A percentile compares a stretch with the other conserved stretches of the same genome.
Conservation (phyloP, 2,113 vertebrate genomes). For the Onychostruthus taczanowskii region DNA sequence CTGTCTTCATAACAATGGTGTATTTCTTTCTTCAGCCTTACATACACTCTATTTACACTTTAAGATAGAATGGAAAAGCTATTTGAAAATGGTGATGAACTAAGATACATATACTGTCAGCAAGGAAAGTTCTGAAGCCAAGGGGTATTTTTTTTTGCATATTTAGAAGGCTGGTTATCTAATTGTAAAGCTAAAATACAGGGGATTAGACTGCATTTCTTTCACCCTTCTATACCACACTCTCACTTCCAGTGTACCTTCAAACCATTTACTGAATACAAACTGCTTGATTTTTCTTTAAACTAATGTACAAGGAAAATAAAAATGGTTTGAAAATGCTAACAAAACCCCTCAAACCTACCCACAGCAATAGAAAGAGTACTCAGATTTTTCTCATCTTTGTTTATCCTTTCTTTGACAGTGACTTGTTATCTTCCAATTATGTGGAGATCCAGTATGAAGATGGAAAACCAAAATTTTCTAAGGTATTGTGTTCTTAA, state of each 20-base stretch:
- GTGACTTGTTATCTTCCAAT: slow-evolving; percentile 92
- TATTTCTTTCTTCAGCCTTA: neutral
- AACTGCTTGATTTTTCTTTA: neutral
- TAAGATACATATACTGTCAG: neutral
- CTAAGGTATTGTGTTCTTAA: slow-evolving; percentile 83
- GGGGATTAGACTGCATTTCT: neutral
- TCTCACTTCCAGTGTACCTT: neutral
- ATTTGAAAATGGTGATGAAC: neutral
- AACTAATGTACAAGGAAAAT: neutral
- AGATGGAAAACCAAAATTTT: slow-evolving; percentile 83
- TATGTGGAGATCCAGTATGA: slow-evolving; percentile 96
- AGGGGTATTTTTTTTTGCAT: neutral
- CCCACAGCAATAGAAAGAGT: neutral
- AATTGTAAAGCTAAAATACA: neutral
- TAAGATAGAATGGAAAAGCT: neutral
- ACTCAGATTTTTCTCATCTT: neutral
- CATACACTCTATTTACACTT: neutral
- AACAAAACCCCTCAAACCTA: rapidly evolving
- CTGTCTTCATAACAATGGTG: neutral
- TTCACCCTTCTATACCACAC: neutral
- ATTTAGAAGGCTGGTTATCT: neutral
- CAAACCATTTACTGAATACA: neutral
- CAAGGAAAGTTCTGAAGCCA: neutral
- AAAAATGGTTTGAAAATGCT: neutral
- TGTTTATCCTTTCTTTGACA: slow-evolving; percentile 66